Base-by-base conservation (phyloP, 2,797 vertebrate species). In the Tachyglossus aculeatus region DNA sequence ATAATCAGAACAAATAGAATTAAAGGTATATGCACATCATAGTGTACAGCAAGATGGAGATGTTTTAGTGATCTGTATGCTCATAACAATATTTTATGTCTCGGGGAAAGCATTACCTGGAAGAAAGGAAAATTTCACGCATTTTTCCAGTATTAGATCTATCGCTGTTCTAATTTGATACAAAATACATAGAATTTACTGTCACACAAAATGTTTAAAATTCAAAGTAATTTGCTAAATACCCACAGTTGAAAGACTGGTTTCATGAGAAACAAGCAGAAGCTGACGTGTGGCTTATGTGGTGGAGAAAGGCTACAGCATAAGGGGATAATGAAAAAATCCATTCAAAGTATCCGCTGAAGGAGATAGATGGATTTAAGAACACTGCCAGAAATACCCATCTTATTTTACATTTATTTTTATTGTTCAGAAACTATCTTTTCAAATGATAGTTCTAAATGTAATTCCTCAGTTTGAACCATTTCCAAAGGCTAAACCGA, bases 361-460 rank as follows among this genome's bases (percentile, higher is more conserved):
- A 70, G 9, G 41, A 21, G 16, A 82, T 38, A 5, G 59, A 75
- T 56, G 3, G 11, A 38, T 63, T 72, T 34, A 62, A 11, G 44
- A 36, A 25, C 0, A 24, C 43, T 14, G 1, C 2, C 36, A 29
- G 5, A 57, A 22, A 10, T 18, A 24, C 27, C 7, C 63, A 12
- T 65, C 44, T 75, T 60, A 34, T 62, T 62, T 70, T 40, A 43
- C 4, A 21, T 44, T 22, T 9, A 44, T 39, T 67, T 70, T 74
- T 58, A 53, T 72, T 44, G n/a, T 33, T 6, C 16, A 45, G 4
- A 61, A 25, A 32, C 9, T 52, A 50, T 50, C 7, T 22, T 79
- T 72, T 79, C 19, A 27, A 4, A 38, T 66, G 43, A 41, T 39
- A 44, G 12, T 60, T 25, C 29, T 0, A 73, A 55, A 50, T 34